Evolutionary conservation across 1,140 invertebrate genomes (phyloP).

Genomic region (Cheumatopsyche charites): DNA sequence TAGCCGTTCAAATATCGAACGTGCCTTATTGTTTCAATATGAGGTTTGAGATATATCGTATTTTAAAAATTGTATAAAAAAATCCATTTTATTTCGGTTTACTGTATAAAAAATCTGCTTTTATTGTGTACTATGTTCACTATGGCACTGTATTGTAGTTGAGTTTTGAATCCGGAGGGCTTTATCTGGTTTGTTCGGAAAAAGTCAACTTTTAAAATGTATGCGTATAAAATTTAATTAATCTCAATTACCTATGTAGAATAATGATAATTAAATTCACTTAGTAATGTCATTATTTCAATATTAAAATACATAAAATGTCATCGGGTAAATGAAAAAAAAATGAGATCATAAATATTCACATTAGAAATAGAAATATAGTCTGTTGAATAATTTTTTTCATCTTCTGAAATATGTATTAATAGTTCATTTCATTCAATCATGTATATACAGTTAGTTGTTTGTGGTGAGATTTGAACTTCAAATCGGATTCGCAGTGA

Average conservation of each 20-base stretch:
- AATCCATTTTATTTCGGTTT: constrained; percentile 45
- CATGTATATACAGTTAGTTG: too few species aligned
- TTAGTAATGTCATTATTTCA: constrained; percentile 16
- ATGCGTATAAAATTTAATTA: too few species aligned
- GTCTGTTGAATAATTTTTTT: neutral
- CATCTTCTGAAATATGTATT: neutral
- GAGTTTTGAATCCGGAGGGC: constrained; percentile 35
- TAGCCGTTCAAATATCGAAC: constrained; percentile 37
- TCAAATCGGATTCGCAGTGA: too few species aligned
- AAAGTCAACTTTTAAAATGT: too few species aligned
- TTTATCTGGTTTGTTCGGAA: neutral
- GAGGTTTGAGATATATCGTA: constrained; percentile 47
- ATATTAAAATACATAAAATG: neutral
- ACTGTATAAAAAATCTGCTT: constrained; percentile 46
- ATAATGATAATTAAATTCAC: neutral
- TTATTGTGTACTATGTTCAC: constrained; percentile 36
- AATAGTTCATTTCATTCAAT: too few species aligned
- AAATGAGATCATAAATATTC: constrained; percentile 31
- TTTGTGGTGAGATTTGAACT: too few species aligned
- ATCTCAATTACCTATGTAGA: too few species aligned
- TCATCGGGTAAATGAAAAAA: constrained; percentile 1
- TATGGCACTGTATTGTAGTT: constrained; percentile 48
- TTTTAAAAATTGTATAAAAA: constrained; percentile 48
- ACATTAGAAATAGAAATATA: constrained; percentile 16
- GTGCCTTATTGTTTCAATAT: constrained; percentile 48